Conservation (phyloP, 2,888 invertebrate species). For the Lasioglossum lativentre region DNA sequence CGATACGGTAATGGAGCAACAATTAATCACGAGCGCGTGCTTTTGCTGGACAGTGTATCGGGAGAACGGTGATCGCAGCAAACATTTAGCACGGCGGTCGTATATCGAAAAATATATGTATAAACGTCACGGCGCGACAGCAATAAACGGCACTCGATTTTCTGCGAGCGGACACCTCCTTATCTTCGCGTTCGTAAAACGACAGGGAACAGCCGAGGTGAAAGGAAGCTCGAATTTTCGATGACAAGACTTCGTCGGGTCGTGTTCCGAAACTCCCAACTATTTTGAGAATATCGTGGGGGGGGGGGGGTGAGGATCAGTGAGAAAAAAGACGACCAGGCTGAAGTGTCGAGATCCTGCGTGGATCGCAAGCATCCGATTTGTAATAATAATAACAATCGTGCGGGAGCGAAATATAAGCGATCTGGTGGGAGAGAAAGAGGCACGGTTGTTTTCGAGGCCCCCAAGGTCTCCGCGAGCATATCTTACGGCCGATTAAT, state of each 20-base stretch:
- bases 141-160: slow-evolving; percentile 1
- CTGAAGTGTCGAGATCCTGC: slow-evolving; percentile 32
- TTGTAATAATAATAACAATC: slow-evolving; percentile 53
- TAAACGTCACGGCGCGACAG: neutral
- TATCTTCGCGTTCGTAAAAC: neutral
- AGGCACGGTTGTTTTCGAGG: slow-evolving; percentile 62
- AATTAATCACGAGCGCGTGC: neutral
- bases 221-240: slow-evolving; percentile 80
- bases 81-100: neutral
- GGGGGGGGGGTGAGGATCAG: neutral
- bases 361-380: slow-evolving; percentile 44
- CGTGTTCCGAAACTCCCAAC: neutral
- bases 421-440: slow-evolving; percentile 21
- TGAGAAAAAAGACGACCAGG: neutral
- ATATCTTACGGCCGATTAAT: slow-evolving; percentile 79
- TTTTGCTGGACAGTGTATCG: neutral
- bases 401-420: slow-evolving; percentile 47
- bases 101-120: slow-evolving; percentile 5
- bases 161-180: neutral
- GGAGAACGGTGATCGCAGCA: neutral
- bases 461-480: slow-evolving; percentile 73
- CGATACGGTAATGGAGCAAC: neutral
- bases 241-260: slow-evolving; percentile 15
- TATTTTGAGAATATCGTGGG: neutral
- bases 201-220: slow-evolving; percentile 67